Base-by-base conservation (phyloP, 2,113 vertebrate genomes). In the Columba livia region DNA sequence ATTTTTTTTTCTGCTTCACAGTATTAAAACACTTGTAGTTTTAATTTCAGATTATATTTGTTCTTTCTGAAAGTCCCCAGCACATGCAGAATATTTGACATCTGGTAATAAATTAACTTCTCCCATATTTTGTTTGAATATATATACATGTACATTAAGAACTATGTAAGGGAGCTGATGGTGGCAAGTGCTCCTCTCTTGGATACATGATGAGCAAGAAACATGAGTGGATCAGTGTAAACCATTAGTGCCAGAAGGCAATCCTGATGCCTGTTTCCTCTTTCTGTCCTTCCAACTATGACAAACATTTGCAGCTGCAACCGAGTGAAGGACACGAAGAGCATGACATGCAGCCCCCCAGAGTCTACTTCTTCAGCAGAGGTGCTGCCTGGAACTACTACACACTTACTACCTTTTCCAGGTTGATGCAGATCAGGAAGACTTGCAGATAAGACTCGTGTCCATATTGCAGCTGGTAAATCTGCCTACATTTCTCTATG, bases 121-220 rank as follows among this genome's bases (percentile, higher is more conserved):
- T 17, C 40, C 15, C 19, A 19, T 12, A 25, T 34, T 71, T 83
- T 20, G 7, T 71, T 67, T 48, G 29, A 79, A 48, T 54, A 36
- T 2, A 36, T 2, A 4, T 29, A 25, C 0, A 0, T 4, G 15
- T 12, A 47, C 7, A 19, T 47, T 12, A 24, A 19, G 13, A 65
- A 20, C 25, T 17, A 42, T 3, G 3, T 54, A 31, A 75, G n/a
- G 51, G 61, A 78, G 11, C 18, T 0, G 0, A 19, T 0, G 29
- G 28, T 1, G 2, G 17, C 1, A 12, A 4, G 0, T 0, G 8
- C 28, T 42, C 42, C 54, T 25, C 53, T 64, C 19, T 28, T 6
- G 24, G 50, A 16, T 13, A 12, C 3, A 5, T 0, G 0, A 9
- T 2, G 20, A 64, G 25, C 53, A 10, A 13, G 29, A 36, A 4